These are phyloP conservation scores for Zaprionus taronus DNA, from an alignment of 1,140 invertebrate species.

Conservation along the genomic window DNA sequence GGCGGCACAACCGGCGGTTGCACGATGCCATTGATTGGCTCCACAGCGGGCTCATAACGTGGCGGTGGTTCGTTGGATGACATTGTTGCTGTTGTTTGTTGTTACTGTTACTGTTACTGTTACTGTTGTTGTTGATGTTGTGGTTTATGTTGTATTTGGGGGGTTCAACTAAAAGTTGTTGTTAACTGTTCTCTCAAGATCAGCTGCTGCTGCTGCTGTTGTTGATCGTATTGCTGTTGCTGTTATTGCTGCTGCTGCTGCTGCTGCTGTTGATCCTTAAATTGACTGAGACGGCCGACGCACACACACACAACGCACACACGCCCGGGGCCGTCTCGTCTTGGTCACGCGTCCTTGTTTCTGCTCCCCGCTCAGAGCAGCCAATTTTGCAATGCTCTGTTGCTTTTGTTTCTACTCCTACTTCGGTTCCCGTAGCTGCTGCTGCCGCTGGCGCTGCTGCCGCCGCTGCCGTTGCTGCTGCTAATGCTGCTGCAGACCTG, in stretches of 20 bases:
- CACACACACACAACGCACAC: conserved; percentile 65
- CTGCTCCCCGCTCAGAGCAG: conserved; percentile 46
- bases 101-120: conserved; percentile 18
- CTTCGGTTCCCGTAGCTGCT: conserved; percentile 23
- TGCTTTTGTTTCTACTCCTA: conserved; percentile 19
- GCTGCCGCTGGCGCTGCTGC: conserved; percentile 16
- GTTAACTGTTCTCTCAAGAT: conserved; percentile 3
- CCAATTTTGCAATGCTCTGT: conserved; percentile 32
- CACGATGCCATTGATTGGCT: conserved; percentile 92
- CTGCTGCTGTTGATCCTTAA: conserved; percentile 33
- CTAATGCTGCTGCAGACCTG: conserved; percentile 5
- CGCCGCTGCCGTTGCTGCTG: conserved; percentile 22
- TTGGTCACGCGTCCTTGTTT: conserved; percentile 50
- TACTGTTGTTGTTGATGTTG: neutral
- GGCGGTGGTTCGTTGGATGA: conserved; percentile 86
- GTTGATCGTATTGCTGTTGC: neutral
- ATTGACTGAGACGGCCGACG: conserved; percentile 77
- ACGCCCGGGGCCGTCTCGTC: conserved; percentile 73
- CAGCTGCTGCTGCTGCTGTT: conserved; percentile 14
- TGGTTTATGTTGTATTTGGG: conserved; percentile 1
- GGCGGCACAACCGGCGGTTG: conserved; percentile 92
- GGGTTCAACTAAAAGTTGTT: conserved; percentile 13
- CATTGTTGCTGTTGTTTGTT: conserved; percentile 50
- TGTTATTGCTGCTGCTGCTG: conserved; percentile 22
- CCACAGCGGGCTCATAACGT: conserved; percentile 88